Conservation (phyloP, 2,113 vertebrate genomes). For the Siniperca knerii region DNA sequence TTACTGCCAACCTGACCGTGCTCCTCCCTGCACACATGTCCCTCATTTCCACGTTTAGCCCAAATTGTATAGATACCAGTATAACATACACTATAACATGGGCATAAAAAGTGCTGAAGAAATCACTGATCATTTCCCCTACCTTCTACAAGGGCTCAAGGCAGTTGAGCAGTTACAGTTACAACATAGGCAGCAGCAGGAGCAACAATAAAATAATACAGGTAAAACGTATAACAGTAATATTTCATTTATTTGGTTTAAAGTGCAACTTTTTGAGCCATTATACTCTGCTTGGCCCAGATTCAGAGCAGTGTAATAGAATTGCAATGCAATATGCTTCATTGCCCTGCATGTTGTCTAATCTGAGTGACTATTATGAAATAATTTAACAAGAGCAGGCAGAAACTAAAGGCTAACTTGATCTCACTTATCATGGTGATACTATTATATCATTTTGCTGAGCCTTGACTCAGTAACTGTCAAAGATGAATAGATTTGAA, state of each 20-base stretch:
- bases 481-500: background rate
- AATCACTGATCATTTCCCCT: too few relatives aligned
- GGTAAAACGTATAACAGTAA: background rate
- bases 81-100: background rate
- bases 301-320: background rate
- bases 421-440: background rate
- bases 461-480: too few relatives aligned
- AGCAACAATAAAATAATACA: background rate
- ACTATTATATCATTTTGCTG: background rate
- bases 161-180: too few relatives aligned
- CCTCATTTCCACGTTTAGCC: too few relatives aligned
- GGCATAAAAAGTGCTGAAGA: background rate
- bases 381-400: conserved; percentile 1
- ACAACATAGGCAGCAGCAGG: too few relatives aligned
- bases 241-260: too few relatives aligned
- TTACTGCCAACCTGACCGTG: too few relatives aligned
- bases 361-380: conserved; percentile 4
- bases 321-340: background rate
- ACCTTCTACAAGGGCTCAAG: background rate
- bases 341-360: background rate
- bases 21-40: too few relatives aligned
- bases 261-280: too few relatives aligned
- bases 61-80: too few relatives aligned
- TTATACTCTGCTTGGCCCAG: background rate
- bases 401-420: background rate